Evolutionary conservation across 1,140 invertebrate genomes (phyloP), one percentile per base, ranked within the genome.

Genomic region (Megalopta genalis): DNA sequence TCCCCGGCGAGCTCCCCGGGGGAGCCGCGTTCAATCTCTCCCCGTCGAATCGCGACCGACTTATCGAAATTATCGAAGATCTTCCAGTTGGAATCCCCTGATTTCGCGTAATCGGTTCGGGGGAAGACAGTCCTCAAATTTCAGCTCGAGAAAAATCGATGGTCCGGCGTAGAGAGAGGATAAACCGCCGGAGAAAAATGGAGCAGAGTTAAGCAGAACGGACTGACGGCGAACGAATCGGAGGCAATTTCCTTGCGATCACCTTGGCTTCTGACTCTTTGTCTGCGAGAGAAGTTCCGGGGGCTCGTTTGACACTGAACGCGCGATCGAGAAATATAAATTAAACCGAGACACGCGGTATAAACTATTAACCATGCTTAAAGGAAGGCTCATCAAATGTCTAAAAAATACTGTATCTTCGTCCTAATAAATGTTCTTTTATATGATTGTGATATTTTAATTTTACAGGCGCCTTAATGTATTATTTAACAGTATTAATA

Each of bases 241-340:
- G 25, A 52, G 57, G 52, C 59, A 80, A 80, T 84, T 71, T 70
- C 62, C 62, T 60, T 25, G 64, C 52, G 68, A 65, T 52, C 27
- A n/a, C 21, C 1, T 12, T 42, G 64, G 46, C 23, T 54, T 27
- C 39, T 46, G 42, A 14, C 42, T 46, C 67, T 75, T 54, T 75
- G 42, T 60, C 39, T 5, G 18, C 42, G 10, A 25, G 49, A 66
- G 27, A 21, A 62, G 66, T 59, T 76, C 27, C 27, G 52, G 70
- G 39, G 59, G 70, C 73, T 73, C 25, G 37, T 59, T 54, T 37
- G 70, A 83, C 74, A 82, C 69, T 25, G 16, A 0, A 18, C 16
- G 8, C 14, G 16, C 57, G 21, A 46, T 12, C 60, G 67, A 67
- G 39, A 52, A 66, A 72, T 49, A 42, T 42, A 66, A 23, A 32